Base-by-base conservation (phyloP, 2,888 invertebrate species). In the Rhagophthalmus giganteus region DNA sequence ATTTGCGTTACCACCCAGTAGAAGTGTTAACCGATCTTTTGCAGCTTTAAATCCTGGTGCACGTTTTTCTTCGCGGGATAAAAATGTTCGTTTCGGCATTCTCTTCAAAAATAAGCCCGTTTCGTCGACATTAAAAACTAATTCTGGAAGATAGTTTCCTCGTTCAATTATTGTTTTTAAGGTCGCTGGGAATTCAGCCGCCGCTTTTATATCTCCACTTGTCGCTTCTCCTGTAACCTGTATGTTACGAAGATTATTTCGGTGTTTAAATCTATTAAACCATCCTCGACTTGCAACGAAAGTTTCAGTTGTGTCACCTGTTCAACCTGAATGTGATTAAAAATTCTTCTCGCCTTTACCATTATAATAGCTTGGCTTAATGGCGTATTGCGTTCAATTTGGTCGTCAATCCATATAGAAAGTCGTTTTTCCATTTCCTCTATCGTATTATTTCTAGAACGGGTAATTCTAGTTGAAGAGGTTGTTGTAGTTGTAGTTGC, bases 1-100 rank as follows among this genome's bases (percentile, higher is more conserved):
- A 48, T 54, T 51, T 15, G 63, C 66, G 61, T 68, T 67, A 39
- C 52, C 59, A 44, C 65, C 61, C 37, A 68, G 46, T 28, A 65
- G 51, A 46, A 68, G 52, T 41, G 65, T 66, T 5, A 67, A 41
- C 30, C 64, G 57, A 52, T 66, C 60, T 58, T 66, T 65, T n/a
- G 62, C 57, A 33, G 54, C 63, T 54, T 65, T 64, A 51, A 61
- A 68, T 30, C 60, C 59, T 42, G 50, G 49, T 10, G 53, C 49
- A 28, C 41, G 47, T 37, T 58, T 55, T 33, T 58, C 42, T 48
- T 42, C 46, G 9, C 47, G 25, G n/a, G 54, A 48, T 14, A 56
- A 25, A 38, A 48, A 54, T 8, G 37, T 54, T 12, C 50, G 20
- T 20, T 26, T 24, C 37, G 52, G 49, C 45, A 53, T 47, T 31